Conservation (phyloP, 2,888 invertebrate species). For the Portevinia maculata region DNA sequence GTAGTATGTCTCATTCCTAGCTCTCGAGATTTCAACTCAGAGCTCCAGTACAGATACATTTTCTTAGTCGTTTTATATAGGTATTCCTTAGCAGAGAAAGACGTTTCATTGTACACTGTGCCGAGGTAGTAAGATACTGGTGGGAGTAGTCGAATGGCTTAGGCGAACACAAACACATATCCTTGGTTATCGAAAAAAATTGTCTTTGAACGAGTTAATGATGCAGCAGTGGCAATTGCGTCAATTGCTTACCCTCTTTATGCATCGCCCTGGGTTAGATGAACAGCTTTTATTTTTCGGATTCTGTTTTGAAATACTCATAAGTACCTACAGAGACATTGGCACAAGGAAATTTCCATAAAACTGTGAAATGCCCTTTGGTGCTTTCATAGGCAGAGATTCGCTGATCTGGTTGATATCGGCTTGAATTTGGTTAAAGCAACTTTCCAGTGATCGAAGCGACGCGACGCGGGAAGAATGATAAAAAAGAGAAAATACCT, state of each 20-base stretch:
- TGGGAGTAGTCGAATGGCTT: conserved; percentile 15
- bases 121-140: background rate
- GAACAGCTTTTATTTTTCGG: conserved; percentile 21
- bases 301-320: conserved; percentile 24
- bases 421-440: conserved; percentile 10
- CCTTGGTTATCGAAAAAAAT: conserved; percentile 39
- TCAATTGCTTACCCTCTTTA: background rate
- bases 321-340: conserved; percentile 32
- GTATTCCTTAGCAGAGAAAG: conserved; percentile 30
- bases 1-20: conserved; percentile 22
- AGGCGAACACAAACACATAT: conserved; percentile 45
- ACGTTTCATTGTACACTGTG: conserved; percentile 23
- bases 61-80: conserved; percentile 59
- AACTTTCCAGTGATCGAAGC: conserved; percentile 48
- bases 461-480: conserved; percentile 11
- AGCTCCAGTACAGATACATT: conserved; percentile 30
- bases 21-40: background rate
- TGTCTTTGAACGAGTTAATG: conserved; percentile 51
- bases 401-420: conserved; percentile 52
- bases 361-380: conserved; percentile 63
- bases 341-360: conserved; percentile 66
- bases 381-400: conserved; percentile 49
- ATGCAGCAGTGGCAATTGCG: conserved; percentile 4
- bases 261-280: conserved; percentile 37
- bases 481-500: conserved; percentile 24